Evolutionary conservation across 1,140 invertebrate genomes (phyloP).

Genomic region (Ips typographus): DNA sequence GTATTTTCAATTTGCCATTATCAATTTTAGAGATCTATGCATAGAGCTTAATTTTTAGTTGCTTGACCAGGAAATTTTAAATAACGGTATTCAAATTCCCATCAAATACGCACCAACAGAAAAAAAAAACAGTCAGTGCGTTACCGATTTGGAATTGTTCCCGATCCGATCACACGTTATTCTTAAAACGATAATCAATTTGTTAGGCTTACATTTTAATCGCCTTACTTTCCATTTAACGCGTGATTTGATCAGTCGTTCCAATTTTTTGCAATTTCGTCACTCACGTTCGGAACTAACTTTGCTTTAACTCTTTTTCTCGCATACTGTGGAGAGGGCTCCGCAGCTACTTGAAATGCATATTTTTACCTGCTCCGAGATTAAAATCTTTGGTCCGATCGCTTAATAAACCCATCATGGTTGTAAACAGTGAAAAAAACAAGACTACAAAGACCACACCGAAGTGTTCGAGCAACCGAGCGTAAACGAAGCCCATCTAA

Average conservation of each 20-base stretch:
- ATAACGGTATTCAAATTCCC: too few species aligned
- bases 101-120: too few species aligned
- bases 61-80: too few species aligned
- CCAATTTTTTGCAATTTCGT: too few species aligned
- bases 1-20: too few species aligned
- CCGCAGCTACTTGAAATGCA: not conserved
- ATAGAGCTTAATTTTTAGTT: too few species aligned
- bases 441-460: constrained; percentile 28
- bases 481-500: constrained; percentile 20
- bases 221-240: not conserved
- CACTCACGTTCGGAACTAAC: too few species aligned
- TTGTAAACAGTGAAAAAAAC: constrained; percentile 18
- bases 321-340: not conserved
- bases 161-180: not conserved
- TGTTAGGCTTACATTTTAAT: not conserved
- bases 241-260: not conserved
- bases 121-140: too few species aligned
- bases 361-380: constrained; percentile 1
- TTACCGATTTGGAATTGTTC: too few species aligned
- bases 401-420: constrained; percentile 15
- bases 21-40: too few species aligned
- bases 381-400: constrained; percentile 6
- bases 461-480: constrained; percentile 18
- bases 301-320: not conserved
- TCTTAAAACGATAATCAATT: not conserved